These are phyloP conservation scores for Ichneumon xanthorius DNA, from an alignment of 2,888 invertebrate species.

Conservation along the genomic window DNA sequence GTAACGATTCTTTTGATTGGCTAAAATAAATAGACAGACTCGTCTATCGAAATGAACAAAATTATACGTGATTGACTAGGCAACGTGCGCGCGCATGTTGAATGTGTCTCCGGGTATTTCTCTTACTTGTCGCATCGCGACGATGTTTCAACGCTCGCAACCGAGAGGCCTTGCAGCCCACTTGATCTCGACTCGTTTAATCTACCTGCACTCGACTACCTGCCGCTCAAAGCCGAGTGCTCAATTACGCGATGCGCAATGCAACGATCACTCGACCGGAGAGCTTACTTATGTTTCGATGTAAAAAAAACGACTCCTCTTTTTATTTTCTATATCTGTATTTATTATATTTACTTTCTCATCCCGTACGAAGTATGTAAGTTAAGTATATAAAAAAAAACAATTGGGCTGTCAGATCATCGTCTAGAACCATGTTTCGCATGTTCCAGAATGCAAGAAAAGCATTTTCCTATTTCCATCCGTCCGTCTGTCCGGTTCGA, in stretches of 20 bases:
- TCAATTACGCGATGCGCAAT: not conserved
- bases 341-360: not conserved
- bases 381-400: too few relatives aligned
- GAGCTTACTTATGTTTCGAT: not conserved
- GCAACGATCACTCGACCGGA: not conserved
- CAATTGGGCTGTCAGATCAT: too few relatives aligned
- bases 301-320: not conserved
- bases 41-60: conserved; percentile 17
- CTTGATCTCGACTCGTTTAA: conserved; percentile 34
- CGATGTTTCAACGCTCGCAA: conserved; percentile 66
- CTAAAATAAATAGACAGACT: conserved; percentile 15
- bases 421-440: too few relatives aligned
- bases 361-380: not conserved
- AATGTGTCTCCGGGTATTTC: not conserved
- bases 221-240: conserved; percentile 9
- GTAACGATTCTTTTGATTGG: not conserved
- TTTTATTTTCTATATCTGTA: not conserved
- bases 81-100: not conserved
- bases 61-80: conserved; percentile 9
- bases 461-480: too few relatives aligned
- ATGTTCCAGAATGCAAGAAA: too few relatives aligned
- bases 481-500: too few relatives aligned
- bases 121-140: not conserved
- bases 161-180: conserved; percentile 68
- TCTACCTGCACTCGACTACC: conserved; percentile 36